A percentile compares a stretch with the other conserved stretches of the same genome.
These are phyloP conservation scores for Trichonephila clavata DNA, from an alignment of 1,140 invertebrate species.

Conservation along the genomic window DNA sequence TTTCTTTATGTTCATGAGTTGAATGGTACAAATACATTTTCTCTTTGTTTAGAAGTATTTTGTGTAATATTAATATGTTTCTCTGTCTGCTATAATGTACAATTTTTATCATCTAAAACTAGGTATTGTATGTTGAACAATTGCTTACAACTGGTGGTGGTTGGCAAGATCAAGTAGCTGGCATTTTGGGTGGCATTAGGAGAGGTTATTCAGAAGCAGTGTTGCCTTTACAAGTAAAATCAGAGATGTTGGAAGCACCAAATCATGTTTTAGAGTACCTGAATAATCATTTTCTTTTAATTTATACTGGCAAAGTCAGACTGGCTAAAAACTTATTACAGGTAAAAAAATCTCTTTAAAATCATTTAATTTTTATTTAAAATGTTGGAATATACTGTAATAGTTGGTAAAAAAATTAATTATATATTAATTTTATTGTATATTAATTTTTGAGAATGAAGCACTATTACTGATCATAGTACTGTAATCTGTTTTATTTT, in stretches of 20 bases:
- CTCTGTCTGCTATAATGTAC: not conserved
- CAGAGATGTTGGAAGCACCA: constrained; percentile 79
- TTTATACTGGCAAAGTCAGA: constrained; percentile 84
- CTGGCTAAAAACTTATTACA: constrained; percentile 83
- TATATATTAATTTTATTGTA: no score
- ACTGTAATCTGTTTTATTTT: no score
- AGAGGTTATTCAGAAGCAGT: constrained; percentile 80
- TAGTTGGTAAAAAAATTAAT: no score
- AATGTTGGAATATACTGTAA: no score
- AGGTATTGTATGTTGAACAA: constrained; percentile 83
- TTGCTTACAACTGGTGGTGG: constrained; percentile 84
- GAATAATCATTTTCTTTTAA: constrained; percentile 81
- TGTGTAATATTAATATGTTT: not conserved
- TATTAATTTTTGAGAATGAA: no score
- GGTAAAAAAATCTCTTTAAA: constrained; percentile 78
- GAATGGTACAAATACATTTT: no score
- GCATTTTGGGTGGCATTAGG: constrained; percentile 82
- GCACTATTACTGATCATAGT: no score
- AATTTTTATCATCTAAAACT: not conserved
- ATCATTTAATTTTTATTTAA: no score
- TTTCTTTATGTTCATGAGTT: no score
- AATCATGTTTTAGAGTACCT: constrained; percentile 79
- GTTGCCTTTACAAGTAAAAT: constrained; percentile 81
- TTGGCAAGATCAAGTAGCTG: constrained; percentile 84
- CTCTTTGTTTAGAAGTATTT: no score